Base-by-base conservation (phyloP, 2,113 vertebrate species). In the Cyanocitta stelleri region DNA sequence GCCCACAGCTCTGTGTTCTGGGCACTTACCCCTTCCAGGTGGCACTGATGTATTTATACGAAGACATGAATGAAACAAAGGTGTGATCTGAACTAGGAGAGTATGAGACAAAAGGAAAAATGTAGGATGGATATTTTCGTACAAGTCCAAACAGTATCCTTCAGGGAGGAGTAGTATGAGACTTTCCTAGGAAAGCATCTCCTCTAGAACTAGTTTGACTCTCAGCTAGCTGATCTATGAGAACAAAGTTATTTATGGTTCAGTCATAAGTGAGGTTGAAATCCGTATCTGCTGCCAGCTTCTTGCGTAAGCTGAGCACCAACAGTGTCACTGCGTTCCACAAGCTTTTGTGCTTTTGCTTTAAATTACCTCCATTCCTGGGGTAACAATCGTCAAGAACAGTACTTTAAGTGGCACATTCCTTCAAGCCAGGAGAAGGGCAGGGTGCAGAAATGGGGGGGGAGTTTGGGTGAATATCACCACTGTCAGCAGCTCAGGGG, bases 291-390 rank as follows among this genome's bases (percentile, higher is more conserved):
- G 21, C 44, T 66, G 39, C 37, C 46, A 78, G 10, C 41, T 80
- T 35, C 27, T 29, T 30, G 14, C 9, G 0, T 46, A 74, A 84
- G 35, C 43, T 64, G 68, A 41, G 54, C 46, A 5, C 29, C 27
- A 35, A 27, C 43, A 87, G 35, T 7, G 46, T 48, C 75, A 51
- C 30, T 0, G 1, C 0, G 0, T 69, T 73, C 56, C 37, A 35
- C 77, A 49, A 69, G n/a, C 1, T 22, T 66, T 48, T 46, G 16
- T 86, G 44, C 0, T 55, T 82, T 67, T 89, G 9, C 20, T 77
- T 86, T 48, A 39, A 43, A 74, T 89, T 72, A 5, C 48, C 56
- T 68, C 30, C n/a, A 0, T 56, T 91, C 61, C 26, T 77, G n/a
- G n/a, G 12, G 10, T 41, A 66, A 14, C 16, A 52, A 7, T 39